Evolutionary conservation across 2,113 vertebrate species (phyloP), one percentile per base, ranked within the genome.

Genomic region (Cyprinodon brontotheroides): DNA sequence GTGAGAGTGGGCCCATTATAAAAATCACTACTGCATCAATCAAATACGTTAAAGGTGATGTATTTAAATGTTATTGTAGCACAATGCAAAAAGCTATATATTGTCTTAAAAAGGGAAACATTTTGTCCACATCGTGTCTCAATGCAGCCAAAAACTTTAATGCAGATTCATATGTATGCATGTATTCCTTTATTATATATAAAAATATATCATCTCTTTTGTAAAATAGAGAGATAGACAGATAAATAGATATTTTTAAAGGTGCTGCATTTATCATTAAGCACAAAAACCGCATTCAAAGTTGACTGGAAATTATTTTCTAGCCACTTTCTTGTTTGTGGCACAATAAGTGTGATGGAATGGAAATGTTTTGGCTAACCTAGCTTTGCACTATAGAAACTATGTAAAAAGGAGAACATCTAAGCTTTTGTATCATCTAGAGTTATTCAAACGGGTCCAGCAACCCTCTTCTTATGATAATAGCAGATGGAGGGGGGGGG

Each of bases 381-480:
- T 76, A 65, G 75, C 70, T 59, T 66, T 68, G 77, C 82, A 79
- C 81, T 65, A 80, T 82, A 83, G 87, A 92, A 92, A 90, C 83
- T 83, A 81, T 86, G 80, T 81, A 76, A 87, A 76, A 87, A 87
- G 90, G 84, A 90, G 89, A 89, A 90, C 87, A 89, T 92, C 77
- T 72, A 83, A 70, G 87, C 87, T 91, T 89, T 90, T 86, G 89
- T 89, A 86, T 90, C 81, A 84, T 87, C 75, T 43, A 72, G 82
- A 92, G 90, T 91, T 91, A 92, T 94, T 93, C 82, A 90, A 88
- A 93, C 89, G 82, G 80, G 85, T 86, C 85, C 85, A 80, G 87
- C 80, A 71, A 72, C 73, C 77, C 92, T 87, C 82, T 93, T 93
- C 88, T 93, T 90, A 95, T 93, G 93, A 86, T 93, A 92, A 94